These are phyloP conservation scores for Apantesis nais DNA, from an alignment of 2,888 invertebrate genomes.

Conservation along the genomic window DNA sequence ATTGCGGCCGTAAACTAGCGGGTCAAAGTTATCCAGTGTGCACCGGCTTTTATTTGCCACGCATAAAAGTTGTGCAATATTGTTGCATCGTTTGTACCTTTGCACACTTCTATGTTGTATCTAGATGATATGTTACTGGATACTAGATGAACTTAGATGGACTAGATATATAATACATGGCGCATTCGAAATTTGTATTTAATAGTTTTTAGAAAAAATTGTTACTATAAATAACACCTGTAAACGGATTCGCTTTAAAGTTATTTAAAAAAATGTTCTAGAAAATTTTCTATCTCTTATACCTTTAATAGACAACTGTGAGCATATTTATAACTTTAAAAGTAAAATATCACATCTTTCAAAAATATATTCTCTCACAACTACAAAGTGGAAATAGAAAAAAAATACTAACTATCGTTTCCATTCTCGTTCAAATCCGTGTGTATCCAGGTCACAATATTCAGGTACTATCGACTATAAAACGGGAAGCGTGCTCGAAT, in stretches of 20 bases:
- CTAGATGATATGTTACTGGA: not conserved
- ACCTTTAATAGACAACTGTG: not conserved
- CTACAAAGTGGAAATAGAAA: conserved; percentile 20
- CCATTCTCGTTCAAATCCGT: conserved; percentile 43
- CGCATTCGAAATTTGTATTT: too few species aligned
- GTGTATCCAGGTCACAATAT: conserved; percentile 51
- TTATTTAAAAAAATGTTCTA: too few species aligned
- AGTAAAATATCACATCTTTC: not conserved
- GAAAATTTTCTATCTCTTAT: not conserved
- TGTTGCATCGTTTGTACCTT: conserved; percentile 33
- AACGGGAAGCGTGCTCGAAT: conserved; percentile 55
- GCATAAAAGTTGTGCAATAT: conserved; percentile 54
- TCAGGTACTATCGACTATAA: conserved; percentile 52
- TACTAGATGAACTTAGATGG: too few species aligned
- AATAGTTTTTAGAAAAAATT: not conserved
- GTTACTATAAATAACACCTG: not conserved
- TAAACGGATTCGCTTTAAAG: not conserved
- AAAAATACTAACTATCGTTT: conserved; percentile 36
- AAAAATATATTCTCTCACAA: conserved; percentile 21
- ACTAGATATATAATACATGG: too few species aligned
- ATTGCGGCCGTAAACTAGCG: conserved; percentile 43
- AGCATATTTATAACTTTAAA: not conserved
- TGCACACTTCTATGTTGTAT: conserved; percentile 15
- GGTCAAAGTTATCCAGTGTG: conserved; percentile 44
- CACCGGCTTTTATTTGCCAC: conserved; percentile 49